These are phyloP conservation scores for Mastigias papua DNA, from an alignment of 30 jellyfish, hydroid and myxozoan species.

Conservation along the genomic window DNA sequence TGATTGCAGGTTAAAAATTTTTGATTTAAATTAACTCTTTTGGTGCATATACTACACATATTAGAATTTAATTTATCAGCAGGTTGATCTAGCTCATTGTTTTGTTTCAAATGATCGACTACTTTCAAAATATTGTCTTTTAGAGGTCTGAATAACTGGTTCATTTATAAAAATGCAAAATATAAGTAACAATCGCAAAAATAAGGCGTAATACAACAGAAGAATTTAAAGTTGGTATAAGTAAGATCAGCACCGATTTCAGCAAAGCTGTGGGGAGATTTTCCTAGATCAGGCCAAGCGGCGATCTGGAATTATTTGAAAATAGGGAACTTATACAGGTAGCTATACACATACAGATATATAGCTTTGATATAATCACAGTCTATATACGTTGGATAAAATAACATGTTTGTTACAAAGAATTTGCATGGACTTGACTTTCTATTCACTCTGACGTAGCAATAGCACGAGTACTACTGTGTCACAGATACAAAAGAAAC, in stretches of 20 bases:
- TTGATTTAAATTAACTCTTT: slow-evolving; percentile 34
- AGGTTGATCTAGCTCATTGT: slow-evolving; percentile 39
- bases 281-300: too few species aligned
- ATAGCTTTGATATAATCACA: neutral
- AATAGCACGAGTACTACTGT: neutral
- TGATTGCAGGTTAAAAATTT: slow-evolving; percentile 39
- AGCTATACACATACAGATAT: too few species aligned
- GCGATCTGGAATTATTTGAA: neutral
- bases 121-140: slow-evolving; percentile 12
- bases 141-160: neutral
- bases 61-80: neutral
- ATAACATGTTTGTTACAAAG: neutral
- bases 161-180: neutral
- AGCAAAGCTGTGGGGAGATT: neutral
- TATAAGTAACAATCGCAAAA: neutral
- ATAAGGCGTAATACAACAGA: neutral
- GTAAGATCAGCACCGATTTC: neutral
- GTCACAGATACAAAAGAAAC: neutral
- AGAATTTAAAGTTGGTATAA: neutral
- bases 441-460: neutral
- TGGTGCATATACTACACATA: slow-evolving; percentile 30
- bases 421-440: neutral
- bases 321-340: neutral
- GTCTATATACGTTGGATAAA: too few species aligned
- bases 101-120: slow-evolving; percentile 21